These are phyloP conservation scores for Lasaia peninsularis DNA, from an alignment of 1,140 invertebrate species.

Conservation along the genomic window DNA sequence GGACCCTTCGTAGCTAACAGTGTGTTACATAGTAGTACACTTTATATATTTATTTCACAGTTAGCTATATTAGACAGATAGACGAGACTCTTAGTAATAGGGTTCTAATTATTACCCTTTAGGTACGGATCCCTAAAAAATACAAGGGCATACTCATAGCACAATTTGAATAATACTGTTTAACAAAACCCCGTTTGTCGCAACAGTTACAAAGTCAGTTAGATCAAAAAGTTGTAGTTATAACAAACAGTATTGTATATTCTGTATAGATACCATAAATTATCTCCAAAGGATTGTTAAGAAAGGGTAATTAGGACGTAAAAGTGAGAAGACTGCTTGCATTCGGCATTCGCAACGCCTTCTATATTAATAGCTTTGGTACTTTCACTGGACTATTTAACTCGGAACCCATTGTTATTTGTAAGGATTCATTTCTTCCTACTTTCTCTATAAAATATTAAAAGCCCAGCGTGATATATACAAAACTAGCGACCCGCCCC, in stretches of 20 bases:
- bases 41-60: no score
- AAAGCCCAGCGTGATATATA: not conserved
- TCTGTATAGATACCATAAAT: not conserved
- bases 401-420: constrained; percentile 13
- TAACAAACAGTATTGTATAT: constrained; percentile 14
- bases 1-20: no score
- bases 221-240: constrained; percentile 66
- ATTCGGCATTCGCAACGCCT: constrained; percentile 54
- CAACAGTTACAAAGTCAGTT: constrained; percentile 38
- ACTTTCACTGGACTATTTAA: constrained; percentile 58
- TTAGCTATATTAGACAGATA: no score
- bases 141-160: no score
- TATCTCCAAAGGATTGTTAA: constrained; percentile 3
- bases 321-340: constrained; percentile 61
- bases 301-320: constrained; percentile 62
- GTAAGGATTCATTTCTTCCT: not conserved
- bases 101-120: no score
- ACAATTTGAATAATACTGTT: constrained; percentile 46
- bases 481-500: no score
- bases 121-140: no score
- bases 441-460: not conserved
- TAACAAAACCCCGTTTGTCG: constrained; percentile 24
- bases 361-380: constrained; percentile 36
- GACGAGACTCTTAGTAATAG: no score
- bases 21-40: no score